These are phyloP conservation scores for Drosophila bifasciata DNA, from an alignment of 1,140 invertebrate genomes.

Conservation along the genomic window DNA sequence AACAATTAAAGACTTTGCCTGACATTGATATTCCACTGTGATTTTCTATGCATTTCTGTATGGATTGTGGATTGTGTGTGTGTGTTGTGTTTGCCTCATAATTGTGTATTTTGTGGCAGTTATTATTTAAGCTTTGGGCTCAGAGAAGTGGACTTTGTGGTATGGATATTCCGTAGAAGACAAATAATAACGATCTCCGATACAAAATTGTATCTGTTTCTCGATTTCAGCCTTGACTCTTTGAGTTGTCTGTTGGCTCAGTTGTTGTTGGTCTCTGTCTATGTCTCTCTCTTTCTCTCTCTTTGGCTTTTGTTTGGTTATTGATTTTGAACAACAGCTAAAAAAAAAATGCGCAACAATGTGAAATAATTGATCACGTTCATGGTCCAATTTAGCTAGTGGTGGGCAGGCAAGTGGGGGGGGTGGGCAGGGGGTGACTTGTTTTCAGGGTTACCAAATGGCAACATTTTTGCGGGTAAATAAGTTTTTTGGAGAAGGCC, in stretches of 20 bases:
- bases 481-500: constrained; percentile 12
- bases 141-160: constrained; percentile 32
- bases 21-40: constrained; percentile 76
- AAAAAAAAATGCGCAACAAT: constrained; percentile 65
- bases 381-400: constrained; percentile 67
- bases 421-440: constrained; percentile 11
- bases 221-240: constrained; percentile 70
- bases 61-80: no score
- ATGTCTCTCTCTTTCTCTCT: constrained; percentile 2
- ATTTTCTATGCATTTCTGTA: constrained; percentile 70
- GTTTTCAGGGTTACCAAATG: constrained; percentile 50
- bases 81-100: constrained; percentile 43
- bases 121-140: constrained; percentile 72
- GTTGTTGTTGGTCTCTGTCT: no score
- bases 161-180: constrained; percentile 36
- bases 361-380: constrained; percentile 80
- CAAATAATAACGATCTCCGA: constrained; percentile 18
- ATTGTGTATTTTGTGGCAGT: constrained; percentile 66
- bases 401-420: constrained; percentile 1
- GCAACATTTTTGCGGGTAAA: constrained; percentile 26
- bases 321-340: constrained; percentile 65
- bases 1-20: constrained; percentile 53
- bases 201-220: constrained; percentile 13
- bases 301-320: constrained; percentile 53
- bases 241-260: constrained; percentile 13